Percentiles rank a stretch among this genome's conserved stretches.
Evolutionary conservation across 2,113 vertebrate species (phyloP).

Genomic region (Gallinago jamesoni): DNA sequence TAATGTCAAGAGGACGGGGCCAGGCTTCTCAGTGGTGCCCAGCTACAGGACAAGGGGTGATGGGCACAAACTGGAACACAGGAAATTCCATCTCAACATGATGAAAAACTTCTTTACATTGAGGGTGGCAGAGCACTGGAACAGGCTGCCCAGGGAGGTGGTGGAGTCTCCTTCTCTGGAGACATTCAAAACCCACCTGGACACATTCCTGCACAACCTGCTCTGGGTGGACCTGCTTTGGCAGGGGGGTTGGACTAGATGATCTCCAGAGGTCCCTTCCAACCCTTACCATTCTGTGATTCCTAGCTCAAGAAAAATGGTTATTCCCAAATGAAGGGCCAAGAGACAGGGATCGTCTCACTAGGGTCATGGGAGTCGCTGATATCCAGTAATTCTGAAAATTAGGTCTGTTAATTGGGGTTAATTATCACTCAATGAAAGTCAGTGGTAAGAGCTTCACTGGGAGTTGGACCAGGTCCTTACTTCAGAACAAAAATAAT

Average conservation of each 20-base stretch:
- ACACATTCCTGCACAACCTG: not conserved
- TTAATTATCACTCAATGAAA: not conserved
- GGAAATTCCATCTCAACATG: not conserved
- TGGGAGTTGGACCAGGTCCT: not conserved
- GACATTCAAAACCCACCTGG: not conserved
- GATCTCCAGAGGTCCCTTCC: not conserved
- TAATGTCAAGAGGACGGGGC: not conserved
- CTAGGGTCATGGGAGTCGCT: not conserved
- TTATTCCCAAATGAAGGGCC: not conserved
- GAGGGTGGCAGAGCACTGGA: not conserved
- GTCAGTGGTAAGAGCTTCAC: not conserved
- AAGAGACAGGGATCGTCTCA: not conserved
- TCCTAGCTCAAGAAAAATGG: not conserved
- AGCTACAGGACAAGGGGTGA: not conserved
- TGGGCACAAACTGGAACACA: not conserved
- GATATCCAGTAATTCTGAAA: not conserved
- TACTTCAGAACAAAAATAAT: not conserved
- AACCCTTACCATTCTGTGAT: not conserved
- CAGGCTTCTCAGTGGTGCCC: not conserved
- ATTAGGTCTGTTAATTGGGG: not conserved
- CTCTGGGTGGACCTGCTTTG: not conserved
- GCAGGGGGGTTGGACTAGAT: not conserved
- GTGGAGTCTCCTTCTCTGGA: not conserved
- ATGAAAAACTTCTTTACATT: not conserved
- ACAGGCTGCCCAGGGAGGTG: not conserved